Conservation (phyloP, 2,113 vertebrate species). For the Crotalus tigris region DNA sequence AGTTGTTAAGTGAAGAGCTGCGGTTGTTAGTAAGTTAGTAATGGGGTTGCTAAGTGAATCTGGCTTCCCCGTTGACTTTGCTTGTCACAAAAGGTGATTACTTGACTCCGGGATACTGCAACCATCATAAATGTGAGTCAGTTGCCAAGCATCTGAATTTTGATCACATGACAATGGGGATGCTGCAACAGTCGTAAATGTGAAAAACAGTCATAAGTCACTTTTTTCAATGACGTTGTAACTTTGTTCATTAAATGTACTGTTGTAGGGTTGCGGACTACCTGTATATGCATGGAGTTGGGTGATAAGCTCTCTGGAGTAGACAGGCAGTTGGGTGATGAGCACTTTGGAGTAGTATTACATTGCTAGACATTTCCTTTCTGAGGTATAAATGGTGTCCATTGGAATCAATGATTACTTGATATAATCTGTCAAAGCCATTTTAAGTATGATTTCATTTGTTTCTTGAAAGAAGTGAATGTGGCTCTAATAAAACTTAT, state of each 20-base stretch:
- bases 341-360: not conserved
- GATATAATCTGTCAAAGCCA: not conserved
- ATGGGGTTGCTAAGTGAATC: no score
- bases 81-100: no score
- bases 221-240: not conserved
- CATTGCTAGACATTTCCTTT: not conserved
- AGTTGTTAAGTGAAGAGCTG: no score
- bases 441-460: not conserved
- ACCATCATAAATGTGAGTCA: no score
- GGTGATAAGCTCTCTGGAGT: not conserved
- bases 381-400: not conserved
- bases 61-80: no score
- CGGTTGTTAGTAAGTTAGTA: no score
- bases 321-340: not conserved
- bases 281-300: not conserved
- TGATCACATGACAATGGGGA: not conserved
- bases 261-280: not conserved
- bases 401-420: not conserved
- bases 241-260: not conserved
- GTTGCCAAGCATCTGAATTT: no score
- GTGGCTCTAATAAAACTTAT: not conserved
- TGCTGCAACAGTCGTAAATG: not conserved
- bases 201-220: no score
- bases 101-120: no score
- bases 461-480: constrained; percentile 3